Percentiles rank a stretch among this genome's conserved stretches.
These are phyloP conservation scores for Orchesella flavescens DNA, from an alignment of 2,888 invertebrate species.

Conservation along the genomic window DNA sequence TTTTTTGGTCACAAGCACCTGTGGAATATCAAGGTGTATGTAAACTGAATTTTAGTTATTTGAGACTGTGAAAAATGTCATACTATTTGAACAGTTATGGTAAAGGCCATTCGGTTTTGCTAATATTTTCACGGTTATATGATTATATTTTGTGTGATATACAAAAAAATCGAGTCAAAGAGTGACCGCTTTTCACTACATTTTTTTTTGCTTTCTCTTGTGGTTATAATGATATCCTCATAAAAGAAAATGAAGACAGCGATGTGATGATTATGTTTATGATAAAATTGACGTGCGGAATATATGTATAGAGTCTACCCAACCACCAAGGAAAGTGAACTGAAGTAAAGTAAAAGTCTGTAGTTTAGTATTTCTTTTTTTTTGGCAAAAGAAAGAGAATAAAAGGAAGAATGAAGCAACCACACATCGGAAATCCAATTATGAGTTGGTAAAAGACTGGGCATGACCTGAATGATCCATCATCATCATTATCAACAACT, in stretches of 20 bases:
- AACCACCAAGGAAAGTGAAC: constrained; percentile 61
- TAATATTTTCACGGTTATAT: too few relatives aligned
- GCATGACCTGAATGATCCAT: constrained; percentile 71
- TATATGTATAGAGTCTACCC: constrained; percentile 52
- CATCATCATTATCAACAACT: constrained; percentile 61
- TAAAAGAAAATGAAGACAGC: constrained; percentile 42
- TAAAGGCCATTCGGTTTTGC: too few relatives aligned
- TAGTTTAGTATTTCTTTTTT: constrained; percentile 11
- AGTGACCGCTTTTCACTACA: too few relatives aligned
- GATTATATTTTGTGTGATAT: too few relatives aligned
- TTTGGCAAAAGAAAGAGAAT: constrained; percentile 18
- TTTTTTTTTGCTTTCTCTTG: constrained; percentile 24
- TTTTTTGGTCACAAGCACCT: not conserved
- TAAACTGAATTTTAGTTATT: too few relatives aligned
- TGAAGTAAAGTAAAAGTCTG: constrained; percentile 53
- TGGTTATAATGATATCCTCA: constrained; percentile 35
- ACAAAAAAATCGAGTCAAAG: too few relatives aligned
- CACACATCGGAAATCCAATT: constrained; percentile 71
- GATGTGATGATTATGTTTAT: constrained; percentile 37
- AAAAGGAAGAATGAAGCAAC: constrained; percentile 30
- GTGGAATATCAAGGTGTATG: too few relatives aligned
- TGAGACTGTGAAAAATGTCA: too few relatives aligned
- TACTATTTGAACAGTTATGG: too few relatives aligned
- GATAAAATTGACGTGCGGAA: constrained; percentile 27
- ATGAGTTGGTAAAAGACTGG: constrained; percentile 70